A percentile compares a stretch with the other conserved stretches of the same genome.
These are phyloP conservation scores for Philopedon plagiatum DNA, from an alignment of 2,888 invertebrate species.

Conservation along the genomic window DNA sequence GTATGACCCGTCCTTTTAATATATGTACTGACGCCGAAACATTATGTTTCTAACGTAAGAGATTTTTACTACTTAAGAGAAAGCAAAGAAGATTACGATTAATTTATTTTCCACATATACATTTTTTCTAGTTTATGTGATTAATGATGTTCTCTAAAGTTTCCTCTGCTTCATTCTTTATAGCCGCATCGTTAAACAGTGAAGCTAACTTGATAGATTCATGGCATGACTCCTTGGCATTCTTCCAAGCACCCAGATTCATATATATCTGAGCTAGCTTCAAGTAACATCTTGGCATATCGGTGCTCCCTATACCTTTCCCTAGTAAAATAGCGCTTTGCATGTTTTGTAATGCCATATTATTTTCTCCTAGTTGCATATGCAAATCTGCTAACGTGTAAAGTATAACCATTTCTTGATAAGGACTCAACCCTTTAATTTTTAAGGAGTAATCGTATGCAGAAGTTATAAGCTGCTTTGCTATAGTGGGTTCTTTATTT, in stretches of 20 bases:
- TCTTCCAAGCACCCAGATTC: constrained; percentile 62
- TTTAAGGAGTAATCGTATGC: constrained; percentile 66
- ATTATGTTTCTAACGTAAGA: too few relatives aligned
- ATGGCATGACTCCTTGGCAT: constrained; percentile 64
- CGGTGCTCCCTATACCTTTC: constrained; percentile 68
- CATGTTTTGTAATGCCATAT: constrained; percentile 66
- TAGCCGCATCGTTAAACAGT: constrained; percentile 61
- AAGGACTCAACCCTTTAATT: constrained; percentile 66
- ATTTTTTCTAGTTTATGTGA: not conserved
- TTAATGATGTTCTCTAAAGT: constrained; percentile 20
- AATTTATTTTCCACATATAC: too few relatives aligned
- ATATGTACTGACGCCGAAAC: too few relatives aligned
- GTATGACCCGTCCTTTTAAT: too few relatives aligned
- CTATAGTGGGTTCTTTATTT: constrained; percentile 60
- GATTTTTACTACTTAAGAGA: too few relatives aligned
- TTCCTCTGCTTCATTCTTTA: constrained; percentile 60
- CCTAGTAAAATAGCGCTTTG: constrained; percentile 68
- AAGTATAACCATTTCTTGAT: constrained; percentile 69
- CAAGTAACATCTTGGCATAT: constrained; percentile 67
- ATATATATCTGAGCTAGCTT: constrained; percentile 67
- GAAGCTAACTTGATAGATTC: constrained; percentile 64
- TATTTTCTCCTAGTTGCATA: constrained; percentile 64
- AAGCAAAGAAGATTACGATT: too few relatives aligned
- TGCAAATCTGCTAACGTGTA: constrained; percentile 67
- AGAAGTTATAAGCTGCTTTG: constrained; percentile 64